These are phyloP conservation scores for Dermolepida albohirtum DNA, from an alignment of 2,888 invertebrate genomes.

Conservation along the genomic window DNA sequence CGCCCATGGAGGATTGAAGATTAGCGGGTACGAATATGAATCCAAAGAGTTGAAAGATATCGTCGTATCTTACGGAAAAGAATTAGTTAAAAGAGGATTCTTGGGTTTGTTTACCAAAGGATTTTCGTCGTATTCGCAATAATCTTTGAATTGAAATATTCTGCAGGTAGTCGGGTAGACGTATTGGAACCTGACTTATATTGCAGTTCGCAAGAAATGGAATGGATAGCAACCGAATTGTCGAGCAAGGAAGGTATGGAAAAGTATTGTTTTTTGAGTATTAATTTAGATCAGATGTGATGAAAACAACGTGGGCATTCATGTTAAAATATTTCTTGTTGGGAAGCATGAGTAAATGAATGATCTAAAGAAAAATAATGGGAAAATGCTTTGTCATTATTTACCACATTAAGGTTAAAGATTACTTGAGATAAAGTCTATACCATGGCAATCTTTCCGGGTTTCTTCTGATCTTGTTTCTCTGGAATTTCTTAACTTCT, in stretches of 20 bases:
- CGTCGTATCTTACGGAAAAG: constrained; percentile 52
- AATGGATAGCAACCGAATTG: constrained; percentile 51
- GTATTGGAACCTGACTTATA: constrained; percentile 60
- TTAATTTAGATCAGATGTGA: too few species aligned
- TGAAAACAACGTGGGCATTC: too few species aligned
- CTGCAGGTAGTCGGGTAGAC: constrained; percentile 53
- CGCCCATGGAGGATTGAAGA: constrained; percentile 59
- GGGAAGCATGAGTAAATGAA: too few species aligned
- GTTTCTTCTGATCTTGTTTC: too few species aligned
- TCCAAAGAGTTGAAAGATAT: constrained; percentile 56
- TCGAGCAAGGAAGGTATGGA: constrained; percentile 26
- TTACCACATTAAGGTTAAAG: too few species aligned
- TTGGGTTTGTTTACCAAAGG: constrained; percentile 16
- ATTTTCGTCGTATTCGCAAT: not conserved
- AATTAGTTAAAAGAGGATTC: constrained; percentile 52
- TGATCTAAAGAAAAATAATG: too few species aligned
- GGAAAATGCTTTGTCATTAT: too few species aligned
- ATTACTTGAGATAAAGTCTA: too few species aligned
- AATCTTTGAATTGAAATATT: constrained; percentile 1
- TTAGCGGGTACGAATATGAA: constrained; percentile 54
- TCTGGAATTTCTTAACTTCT: too few species aligned
- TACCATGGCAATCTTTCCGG: too few species aligned
- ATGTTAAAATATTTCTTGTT: too few species aligned
- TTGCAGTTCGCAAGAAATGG: constrained; percentile 56
- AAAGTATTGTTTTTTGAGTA: too few species aligned